These are phyloP conservation scores for Platycnemis pennipes DNA, from an alignment of 2,888 invertebrate species.

Conservation along the genomic window DNA sequence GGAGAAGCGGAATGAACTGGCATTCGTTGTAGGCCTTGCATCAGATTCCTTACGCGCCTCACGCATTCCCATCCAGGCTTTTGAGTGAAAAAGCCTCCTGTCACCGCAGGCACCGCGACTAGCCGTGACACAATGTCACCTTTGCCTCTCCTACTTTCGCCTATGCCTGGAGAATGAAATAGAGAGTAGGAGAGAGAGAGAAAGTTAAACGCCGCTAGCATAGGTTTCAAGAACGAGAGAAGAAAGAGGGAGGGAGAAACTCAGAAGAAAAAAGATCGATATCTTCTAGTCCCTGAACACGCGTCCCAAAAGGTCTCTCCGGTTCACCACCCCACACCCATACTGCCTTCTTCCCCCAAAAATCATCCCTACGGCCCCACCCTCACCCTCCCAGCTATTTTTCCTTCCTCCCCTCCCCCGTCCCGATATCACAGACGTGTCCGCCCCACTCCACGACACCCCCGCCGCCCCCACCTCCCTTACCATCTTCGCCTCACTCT, in stretches of 20 bases:
- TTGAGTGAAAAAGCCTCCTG: background rate
- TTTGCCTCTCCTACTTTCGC: background rate
- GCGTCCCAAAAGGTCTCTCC: constrained; percentile 34
- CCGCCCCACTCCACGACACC: no score
- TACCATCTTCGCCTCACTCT: background rate
- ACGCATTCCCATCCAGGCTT: background rate
- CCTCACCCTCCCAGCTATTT: background rate
- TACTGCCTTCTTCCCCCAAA: background rate
- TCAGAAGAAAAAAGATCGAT: constrained; percentile 34
- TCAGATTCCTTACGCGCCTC: background rate
- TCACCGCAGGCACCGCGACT: background rate
- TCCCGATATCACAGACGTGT: background rate
- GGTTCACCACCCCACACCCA: background rate
- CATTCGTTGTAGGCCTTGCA: background rate
- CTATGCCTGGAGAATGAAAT: background rate
- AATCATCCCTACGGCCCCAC: no score
- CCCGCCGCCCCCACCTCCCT: background rate
- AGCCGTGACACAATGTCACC: background rate
- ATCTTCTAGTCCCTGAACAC: constrained; percentile 47
- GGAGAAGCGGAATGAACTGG: background rate
- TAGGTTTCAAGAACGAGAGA: background rate
- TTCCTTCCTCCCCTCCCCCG: background rate
- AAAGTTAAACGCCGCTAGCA: background rate
- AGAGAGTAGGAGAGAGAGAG: constrained; percentile 18
- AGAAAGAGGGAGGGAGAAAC: background rate